Evolutionary conservation across 1,140 invertebrate species (phyloP), one percentile per base, ranked within the genome.

Genomic region (Caerostris extrusa): DNA sequence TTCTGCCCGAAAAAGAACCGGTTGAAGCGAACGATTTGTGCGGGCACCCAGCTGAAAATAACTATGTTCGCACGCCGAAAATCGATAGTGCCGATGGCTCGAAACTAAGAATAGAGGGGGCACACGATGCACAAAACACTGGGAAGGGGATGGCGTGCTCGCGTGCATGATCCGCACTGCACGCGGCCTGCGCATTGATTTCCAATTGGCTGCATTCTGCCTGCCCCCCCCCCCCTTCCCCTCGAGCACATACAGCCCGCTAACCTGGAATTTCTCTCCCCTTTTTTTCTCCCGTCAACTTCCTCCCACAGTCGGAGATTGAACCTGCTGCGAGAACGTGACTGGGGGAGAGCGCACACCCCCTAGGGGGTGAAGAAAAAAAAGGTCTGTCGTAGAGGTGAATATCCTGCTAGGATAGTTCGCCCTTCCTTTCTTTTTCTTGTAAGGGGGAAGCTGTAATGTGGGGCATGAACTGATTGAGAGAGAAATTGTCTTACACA

Each of bases 171-270:
- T 34, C 57, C 53, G 61, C 81, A 61, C 57, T 53, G 56, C 56
- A 53, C 91, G 14, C 55, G 50, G 58, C 61, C 64, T 17, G 55
- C 55, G 56, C 91, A 93, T 93, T 93, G 91, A 93, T 93, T 93
- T 93, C 91, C 91, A 58, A 93, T 93, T 34, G 91, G 83, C 56
- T n/a, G 58, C n/a, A 17, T 7, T 14, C 8, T 56, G 34, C 64
- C 64, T n/a, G 8, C 60, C 34, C 55, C 82, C 34, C 83, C 17
- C 5, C 50, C 5, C 50, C 8, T 34, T 34, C 0, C 34, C 34
- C 34, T 34, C 10, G 34, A 50, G 50, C 34, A 50, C 61, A 67
- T 17, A 17, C 61, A 77, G 7, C 34, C 71, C 71, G 61, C 14
- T 64, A 64, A 64, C 61, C 61, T 14, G 61, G 61, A 64, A 50